Percentiles rank a stretch among this genome's conserved stretches.
Conservation (phyloP, 2,797 vertebrate species). For the Danio tinwini region DNA sequence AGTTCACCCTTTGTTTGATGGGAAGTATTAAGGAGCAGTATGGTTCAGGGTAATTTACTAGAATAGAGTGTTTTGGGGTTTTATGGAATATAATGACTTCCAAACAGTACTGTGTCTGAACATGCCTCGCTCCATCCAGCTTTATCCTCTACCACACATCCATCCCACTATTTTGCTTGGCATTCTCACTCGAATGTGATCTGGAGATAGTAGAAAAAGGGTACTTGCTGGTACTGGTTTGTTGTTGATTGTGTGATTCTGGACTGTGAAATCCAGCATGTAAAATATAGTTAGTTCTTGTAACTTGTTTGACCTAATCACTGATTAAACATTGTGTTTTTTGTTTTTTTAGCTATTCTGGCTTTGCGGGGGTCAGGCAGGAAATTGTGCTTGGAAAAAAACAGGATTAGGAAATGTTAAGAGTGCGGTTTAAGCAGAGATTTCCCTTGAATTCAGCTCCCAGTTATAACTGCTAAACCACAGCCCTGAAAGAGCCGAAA, state of each 20-base stretch:
- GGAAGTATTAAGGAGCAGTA: slow-evolving; percentile 18
- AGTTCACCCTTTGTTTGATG: slow-evolving; percentile 12
- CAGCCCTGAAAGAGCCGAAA: background rate
- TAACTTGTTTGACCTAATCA: background rate
- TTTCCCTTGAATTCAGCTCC: background rate
- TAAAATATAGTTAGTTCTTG: background rate
- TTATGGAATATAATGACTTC: slow-evolving; percentile 60
- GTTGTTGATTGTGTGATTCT: slow-evolving; percentile 52
- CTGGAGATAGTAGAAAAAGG: slow-evolving; percentile 65
- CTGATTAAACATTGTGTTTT: background rate
- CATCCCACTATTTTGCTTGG: slow-evolving; percentile 70
- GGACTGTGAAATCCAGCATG: slow-evolving; percentile 8
- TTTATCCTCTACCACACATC: slow-evolving; percentile 56
- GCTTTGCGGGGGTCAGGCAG: background rate
- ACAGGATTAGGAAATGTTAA: background rate
- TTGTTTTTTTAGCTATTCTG: background rate
- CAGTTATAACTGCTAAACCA: background rate
- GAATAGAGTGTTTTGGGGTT: slow-evolving; percentile 65
- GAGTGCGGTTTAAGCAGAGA: background rate
- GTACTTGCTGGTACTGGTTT: slow-evolving; percentile 65
- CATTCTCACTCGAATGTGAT: slow-evolving; percentile 69
- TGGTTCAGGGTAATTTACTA: slow-evolving; percentile 41
- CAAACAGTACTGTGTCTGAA: slow-evolving; percentile 73
- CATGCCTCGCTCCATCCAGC: slow-evolving; percentile 63
- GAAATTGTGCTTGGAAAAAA: background rate